Base-by-base conservation (phyloP, 2,888 invertebrate species). In the Amphipoea oculea region DNA sequence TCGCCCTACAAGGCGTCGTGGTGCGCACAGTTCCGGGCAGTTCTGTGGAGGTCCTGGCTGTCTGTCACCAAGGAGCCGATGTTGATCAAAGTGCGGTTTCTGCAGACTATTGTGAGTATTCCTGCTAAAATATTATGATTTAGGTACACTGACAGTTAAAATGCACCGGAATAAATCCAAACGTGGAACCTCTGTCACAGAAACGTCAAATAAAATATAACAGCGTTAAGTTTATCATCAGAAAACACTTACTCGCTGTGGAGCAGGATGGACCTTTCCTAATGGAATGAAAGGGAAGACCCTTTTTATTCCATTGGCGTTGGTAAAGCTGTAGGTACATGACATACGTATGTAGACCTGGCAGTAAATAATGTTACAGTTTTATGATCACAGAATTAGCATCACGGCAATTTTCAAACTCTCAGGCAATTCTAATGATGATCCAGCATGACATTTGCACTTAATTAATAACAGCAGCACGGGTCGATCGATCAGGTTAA, bases 1-100 rank as follows among this genome's bases (percentile, higher is more conserved):
- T 96, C 96, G 69, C 98, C 98, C 0, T 98, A 99, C 97, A 98
- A 98, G 95, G 99, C 99, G 2, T 98, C 98, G 0, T 99, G 99
- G 98, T 98, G 97, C 80, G 98, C 98, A 78, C 99, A 99, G 96
- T 99, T 99, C 94, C 95, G 98, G 0, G 99, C 99, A 0, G 98
- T 99, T 0, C 96, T 99, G 14, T 99, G 99, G 99, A 97, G 99
- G 72, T 99, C 99, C 20, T 99, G 99, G 98, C 96, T 99, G 57
- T 98, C 98, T 65, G 98, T 98, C 63, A 97, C 99, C 74, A 98
- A 99, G 92, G 99, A 99, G 92, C 99, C 99, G 0, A 97, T 99
- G 93, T 97, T 99, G 45, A 98, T 99, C 82, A 98, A 98, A 98
- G 99, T 99, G 85, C 97, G 99, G 86, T 95, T 99, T 85, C 94